A percentile compares a stretch with the other conserved stretches of the same genome.
These are phyloP conservation scores for Tiliacea aurago DNA, from an alignment of 2,888 invertebrate genomes.

Conservation along the genomic window DNA sequence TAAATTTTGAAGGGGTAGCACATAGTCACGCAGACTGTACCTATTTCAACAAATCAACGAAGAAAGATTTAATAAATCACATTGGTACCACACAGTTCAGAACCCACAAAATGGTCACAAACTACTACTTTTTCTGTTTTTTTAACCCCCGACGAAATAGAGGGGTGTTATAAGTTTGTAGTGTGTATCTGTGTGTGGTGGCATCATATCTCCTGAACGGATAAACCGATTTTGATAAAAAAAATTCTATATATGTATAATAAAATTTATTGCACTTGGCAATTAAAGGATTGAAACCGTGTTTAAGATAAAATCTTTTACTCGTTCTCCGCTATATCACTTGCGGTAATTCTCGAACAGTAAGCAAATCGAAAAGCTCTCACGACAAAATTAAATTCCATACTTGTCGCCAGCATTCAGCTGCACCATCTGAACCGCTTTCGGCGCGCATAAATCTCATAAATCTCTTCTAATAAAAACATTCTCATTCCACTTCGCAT, in stretches of 20 bases:
- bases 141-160: no score
- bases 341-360: constrained; percentile 48
- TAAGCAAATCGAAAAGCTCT: constrained; percentile 66
- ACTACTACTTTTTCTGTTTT: background rate
- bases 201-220: no score
- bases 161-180: no score
- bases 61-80: background rate
- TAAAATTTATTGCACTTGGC: background rate
- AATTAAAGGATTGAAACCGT: constrained; percentile 30
- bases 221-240: no score
- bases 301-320: constrained; percentile 30
- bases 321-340: constrained; percentile 35
- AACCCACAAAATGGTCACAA: background rate
- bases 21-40: no score
- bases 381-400: constrained; percentile 80
- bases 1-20: no score
- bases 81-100: no score
- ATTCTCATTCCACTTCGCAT: constrained; percentile 71
- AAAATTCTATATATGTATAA: no score
- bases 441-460: constrained; percentile 71
- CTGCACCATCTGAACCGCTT: constrained; percentile 75
- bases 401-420: constrained; percentile 75
- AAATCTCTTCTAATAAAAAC: constrained; percentile 76
- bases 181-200: no score
- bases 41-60: background rate